A percentile compares a stretch with the other conserved stretches of the same genome.
phyloP scores from a whole-genome alignment of 2,888 invertebrate species.

The Tinea trinotella region DNA sequence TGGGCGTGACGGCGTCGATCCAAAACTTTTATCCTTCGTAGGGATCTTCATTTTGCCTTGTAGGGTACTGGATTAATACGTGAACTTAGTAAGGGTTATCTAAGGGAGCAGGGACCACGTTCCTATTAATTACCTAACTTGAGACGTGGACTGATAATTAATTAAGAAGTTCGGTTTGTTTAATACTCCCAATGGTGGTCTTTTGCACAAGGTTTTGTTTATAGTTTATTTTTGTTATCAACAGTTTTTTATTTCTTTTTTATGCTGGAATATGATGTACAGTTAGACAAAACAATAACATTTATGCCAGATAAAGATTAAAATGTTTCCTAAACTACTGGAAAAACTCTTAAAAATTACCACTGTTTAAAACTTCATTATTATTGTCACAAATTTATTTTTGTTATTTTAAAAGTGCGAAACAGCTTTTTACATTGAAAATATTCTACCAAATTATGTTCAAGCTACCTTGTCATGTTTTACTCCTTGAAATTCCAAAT shows the following conservation, averaged over 20 bases:
- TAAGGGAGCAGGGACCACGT: conserved; percentile 55
- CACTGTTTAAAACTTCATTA: no score
- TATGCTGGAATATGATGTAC: background rate
- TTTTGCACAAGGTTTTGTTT: conserved; percentile 12
- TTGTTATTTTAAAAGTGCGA: no score
- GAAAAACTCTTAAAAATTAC: no score
- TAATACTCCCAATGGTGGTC: conserved; percentile 13
- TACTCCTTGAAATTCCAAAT: no score
- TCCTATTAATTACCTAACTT: conserved; percentile 65
- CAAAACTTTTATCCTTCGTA: background rate
- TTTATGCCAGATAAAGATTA: no score
- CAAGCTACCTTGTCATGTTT: no score
- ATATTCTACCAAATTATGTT: no score
- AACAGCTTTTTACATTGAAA: no score
- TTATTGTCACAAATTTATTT: no score
- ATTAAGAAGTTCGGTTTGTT: conserved; percentile 42
- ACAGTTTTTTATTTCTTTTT: background rate
- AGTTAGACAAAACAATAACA: background rate
- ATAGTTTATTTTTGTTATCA: conserved; percentile 3
- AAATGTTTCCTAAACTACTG: no score
- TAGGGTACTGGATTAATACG: conserved; percentile 49
- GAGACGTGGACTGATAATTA: conserved; percentile 51
- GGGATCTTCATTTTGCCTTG: conserved; percentile 47
- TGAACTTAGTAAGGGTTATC: conserved; percentile 60
- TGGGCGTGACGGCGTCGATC: conserved; percentile 6